Evolutionary conservation across 2,797 vertebrate species (phyloP).

Genomic region (Cryptoblepharus egeriae): DNA sequence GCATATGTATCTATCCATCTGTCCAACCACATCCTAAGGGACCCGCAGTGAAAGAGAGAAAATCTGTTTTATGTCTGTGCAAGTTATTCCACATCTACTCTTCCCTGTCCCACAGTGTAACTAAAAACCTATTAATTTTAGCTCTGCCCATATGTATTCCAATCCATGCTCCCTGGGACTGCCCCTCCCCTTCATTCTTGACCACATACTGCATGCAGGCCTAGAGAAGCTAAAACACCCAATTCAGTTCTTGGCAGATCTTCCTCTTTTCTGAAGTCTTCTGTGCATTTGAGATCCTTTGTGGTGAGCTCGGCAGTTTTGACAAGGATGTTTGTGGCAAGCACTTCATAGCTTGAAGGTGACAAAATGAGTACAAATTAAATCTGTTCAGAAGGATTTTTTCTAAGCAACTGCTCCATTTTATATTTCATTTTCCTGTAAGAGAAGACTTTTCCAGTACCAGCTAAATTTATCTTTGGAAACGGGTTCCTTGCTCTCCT

Average conservation of each 20-base stretch:
- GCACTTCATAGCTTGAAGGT: conserved; percentile 64
- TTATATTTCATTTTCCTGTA: conserved; percentile 17
- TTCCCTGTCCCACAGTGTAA: conserved; percentile 61
- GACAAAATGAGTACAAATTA: conserved; percentile 68
- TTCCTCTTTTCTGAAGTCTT: conserved; percentile 5
- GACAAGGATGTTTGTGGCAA: conserved; percentile 63
- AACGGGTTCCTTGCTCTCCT: neutral
- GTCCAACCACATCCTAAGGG: conserved; percentile 76
- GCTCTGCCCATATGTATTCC: conserved; percentile 62
- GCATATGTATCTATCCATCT: conserved; percentile 70
- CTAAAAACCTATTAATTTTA: conserved; percentile 73
- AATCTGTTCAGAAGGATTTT: conserved; percentile 55
- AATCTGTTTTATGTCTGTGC: conserved; percentile 61
- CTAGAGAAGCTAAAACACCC: conserved; percentile 52
- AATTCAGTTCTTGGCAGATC: conserved; percentile 58
- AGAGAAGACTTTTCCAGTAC: conserved; percentile 8
- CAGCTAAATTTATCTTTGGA: conserved; percentile 15
- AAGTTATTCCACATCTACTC: conserved; percentile 67
- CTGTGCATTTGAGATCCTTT: conserved; percentile 51
- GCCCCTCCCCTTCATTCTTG: conserved; percentile 45
- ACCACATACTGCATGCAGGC: conserved; percentile 59
- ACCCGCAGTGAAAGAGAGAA: conserved; percentile 60
- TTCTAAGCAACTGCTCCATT: conserved; percentile 53
- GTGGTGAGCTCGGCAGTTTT: conserved; percentile 63
- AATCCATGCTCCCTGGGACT: conserved; percentile 62